Evolutionary conservation across 2,113 vertebrate species (phyloP), one percentile per base, ranked within the genome.

Genomic region (Sinocyclocheilus anshuiensis): DNA sequence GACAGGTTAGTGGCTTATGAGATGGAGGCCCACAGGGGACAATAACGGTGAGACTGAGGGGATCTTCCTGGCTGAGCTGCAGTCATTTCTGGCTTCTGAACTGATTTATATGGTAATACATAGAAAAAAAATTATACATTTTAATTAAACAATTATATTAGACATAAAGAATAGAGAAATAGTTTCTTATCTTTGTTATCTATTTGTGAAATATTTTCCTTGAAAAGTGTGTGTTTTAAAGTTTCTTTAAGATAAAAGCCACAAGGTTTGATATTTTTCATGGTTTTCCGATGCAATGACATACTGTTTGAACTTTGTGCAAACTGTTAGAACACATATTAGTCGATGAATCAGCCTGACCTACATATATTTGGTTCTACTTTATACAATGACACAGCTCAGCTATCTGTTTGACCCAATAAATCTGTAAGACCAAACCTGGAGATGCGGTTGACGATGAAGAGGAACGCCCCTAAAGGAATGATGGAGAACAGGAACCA

Each of bases 381-480:
- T 10, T 75, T 42, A 16, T 45, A 16, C 74, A 45, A 11, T 22
- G 20, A 42, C 8, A 20, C 39, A 75, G 20, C 65, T 9, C 65
- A 69, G 9, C 29, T 69, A 67, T 65, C 12, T 10, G 71, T 45
- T 74, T n/a, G 15, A 18, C 24, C 18, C 6, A 71, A 24, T 39
- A 42, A 63, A n/a, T 12, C 20, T 2, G 6, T 48, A 50, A 77
- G 84, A 69, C 74, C 94, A 92, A 85, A 96, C 96, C 95, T 96
- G 92, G 94, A 95, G 79, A 95, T 91, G 71, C 90, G 93, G 87
- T 95, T 96, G 88, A 96, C 86, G 22, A 95, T 9, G 85, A 65
- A 95, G 88, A 96, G 95, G 87, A 96, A 93, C 50, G 81, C 88
- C 77, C 91, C 92, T 29, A 96, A 88, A 3, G 95, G 95, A 83